A percentile compares a stretch with the other conserved stretches of the same genome.
Evolutionary conservation across 2,888 invertebrate species (phyloP).

Genomic region (Rhimphoctona megacephalus): DNA sequence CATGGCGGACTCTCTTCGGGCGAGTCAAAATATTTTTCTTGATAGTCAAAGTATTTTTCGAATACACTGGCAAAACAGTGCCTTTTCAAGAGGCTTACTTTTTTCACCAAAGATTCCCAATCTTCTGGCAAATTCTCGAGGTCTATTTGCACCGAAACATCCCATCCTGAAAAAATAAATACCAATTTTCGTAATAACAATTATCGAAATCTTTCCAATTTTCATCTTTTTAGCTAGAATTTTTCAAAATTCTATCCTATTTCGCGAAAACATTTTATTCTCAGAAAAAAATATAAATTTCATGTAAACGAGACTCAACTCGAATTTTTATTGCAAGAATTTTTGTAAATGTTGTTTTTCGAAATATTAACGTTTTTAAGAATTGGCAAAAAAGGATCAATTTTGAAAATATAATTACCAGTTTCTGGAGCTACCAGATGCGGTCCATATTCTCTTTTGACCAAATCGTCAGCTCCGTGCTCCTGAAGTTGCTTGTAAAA

Average conservation of each 20-base stretch:
- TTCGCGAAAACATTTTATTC: background rate
- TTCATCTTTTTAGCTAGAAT: background rate
- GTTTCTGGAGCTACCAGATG: constrained; percentile 94
- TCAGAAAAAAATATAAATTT: background rate
- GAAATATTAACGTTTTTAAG: background rate
- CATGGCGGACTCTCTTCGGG: constrained; percentile 95
- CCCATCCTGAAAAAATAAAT: constrained; percentile 90
- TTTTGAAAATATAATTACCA: constrained; percentile 86
- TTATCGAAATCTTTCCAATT: too few relatives aligned
- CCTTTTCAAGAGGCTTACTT: constrained; percentile 97
- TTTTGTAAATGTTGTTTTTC: background rate
- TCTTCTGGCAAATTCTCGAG: constrained; percentile 96
- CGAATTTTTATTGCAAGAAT: background rate
- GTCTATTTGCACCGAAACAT: constrained; percentile 97
- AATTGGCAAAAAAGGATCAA: background rate
- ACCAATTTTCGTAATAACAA: background rate
- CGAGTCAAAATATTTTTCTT: constrained; percentile 98
- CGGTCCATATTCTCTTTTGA: constrained; percentile 96
- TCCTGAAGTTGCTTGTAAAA: constrained; percentile 99
- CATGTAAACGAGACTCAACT: background rate
- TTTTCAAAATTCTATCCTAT: too few relatives aligned
- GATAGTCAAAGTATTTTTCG: constrained; percentile 99
- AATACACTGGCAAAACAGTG: constrained; percentile 99
- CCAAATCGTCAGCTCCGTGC: constrained; percentile 98
- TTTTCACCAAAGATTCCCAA: constrained; percentile 95